These are phyloP conservation scores for Emmelina monodactyla DNA, from an alignment of 2,888 invertebrate species.

Conservation along the genomic window DNA sequence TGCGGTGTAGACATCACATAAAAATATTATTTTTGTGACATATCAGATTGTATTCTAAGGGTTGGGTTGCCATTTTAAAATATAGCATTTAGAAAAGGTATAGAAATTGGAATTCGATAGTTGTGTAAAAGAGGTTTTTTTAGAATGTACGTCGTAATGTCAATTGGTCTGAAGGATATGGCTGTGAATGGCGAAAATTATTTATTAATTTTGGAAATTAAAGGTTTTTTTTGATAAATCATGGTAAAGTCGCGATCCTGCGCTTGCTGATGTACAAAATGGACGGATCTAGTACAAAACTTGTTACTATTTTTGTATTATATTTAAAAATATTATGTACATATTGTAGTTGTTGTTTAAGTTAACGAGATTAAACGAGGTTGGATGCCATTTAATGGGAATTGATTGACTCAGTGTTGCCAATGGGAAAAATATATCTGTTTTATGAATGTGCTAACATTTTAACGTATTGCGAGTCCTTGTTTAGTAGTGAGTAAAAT, in stretches of 20 bases:
- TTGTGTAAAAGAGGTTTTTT: not conserved
- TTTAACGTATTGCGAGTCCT: too few species aligned
- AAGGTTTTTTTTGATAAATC: slow-evolving; percentile 10
- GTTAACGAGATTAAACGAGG: too few species aligned
- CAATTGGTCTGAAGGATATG: slow-evolving; percentile 1
- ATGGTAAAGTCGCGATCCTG: slow-evolving; percentile 30
- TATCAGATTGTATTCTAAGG: slow-evolving; percentile 16
- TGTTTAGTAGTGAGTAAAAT: too few species aligned
- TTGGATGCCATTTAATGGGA: too few species aligned
- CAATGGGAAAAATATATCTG: too few species aligned
- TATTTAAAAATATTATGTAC: slow-evolving; percentile 37
- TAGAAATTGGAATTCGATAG: not conserved
- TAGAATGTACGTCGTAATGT: not conserved
- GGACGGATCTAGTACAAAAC: slow-evolving; percentile 61
- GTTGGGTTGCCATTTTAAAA: not conserved
- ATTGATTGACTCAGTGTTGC: too few species aligned
- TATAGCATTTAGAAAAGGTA: slow-evolving; percentile 2
- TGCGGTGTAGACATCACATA: not conserved
- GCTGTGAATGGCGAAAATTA: slow-evolving; percentile 1
- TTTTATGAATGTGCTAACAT: too few species aligned
- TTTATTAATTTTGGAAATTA: slow-evolving; percentile 6
- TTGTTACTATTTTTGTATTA: slow-evolving; percentile 65
- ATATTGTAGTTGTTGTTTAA: not conserved
- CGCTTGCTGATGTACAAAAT: slow-evolving; percentile 52
- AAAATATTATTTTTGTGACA: not conserved